Evolutionary conservation across 2,888 invertebrate genomes (phyloP).

Genomic region (Nysson spinosus): DNA sequence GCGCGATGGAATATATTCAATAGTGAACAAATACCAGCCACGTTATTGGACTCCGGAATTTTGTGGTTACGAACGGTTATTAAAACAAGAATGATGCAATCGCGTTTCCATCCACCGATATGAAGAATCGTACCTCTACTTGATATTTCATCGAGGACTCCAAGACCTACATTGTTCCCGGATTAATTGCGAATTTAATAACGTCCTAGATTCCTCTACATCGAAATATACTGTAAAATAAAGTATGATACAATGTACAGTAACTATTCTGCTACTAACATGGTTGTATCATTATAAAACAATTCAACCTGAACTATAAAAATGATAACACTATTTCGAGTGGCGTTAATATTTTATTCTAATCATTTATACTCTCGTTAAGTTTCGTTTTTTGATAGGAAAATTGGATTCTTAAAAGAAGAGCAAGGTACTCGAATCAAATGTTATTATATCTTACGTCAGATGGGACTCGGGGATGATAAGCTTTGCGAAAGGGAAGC

Average conservation of each 20-base stretch:
- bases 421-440: too few species aligned
- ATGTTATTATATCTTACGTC: constrained; percentile 12
- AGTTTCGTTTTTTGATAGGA: too few species aligned
- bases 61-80: constrained; percentile 31
- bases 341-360: too few species aligned
- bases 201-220: neutral
- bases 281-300: too few species aligned
- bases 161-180: constrained; percentile 5
- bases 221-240: too few species aligned
- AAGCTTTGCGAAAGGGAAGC: neutral
- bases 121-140: neutral
- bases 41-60: neutral
- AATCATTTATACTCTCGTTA: too few species aligned
- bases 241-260: too few species aligned
- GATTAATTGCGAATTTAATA: constrained; percentile 28
- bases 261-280: too few species aligned
- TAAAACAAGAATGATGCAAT: constrained; percentile 32
- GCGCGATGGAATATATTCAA: neutral
- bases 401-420: too few species aligned
- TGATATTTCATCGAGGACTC: neutral
- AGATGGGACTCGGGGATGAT: neutral
- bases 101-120: constrained; percentile 22
- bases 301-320: too few species aligned
- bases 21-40: neutral
- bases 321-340: too few species aligned